Base-by-base conservation (phyloP, 1,140 invertebrate genomes). In the Sarcophaga bullata region DNA sequence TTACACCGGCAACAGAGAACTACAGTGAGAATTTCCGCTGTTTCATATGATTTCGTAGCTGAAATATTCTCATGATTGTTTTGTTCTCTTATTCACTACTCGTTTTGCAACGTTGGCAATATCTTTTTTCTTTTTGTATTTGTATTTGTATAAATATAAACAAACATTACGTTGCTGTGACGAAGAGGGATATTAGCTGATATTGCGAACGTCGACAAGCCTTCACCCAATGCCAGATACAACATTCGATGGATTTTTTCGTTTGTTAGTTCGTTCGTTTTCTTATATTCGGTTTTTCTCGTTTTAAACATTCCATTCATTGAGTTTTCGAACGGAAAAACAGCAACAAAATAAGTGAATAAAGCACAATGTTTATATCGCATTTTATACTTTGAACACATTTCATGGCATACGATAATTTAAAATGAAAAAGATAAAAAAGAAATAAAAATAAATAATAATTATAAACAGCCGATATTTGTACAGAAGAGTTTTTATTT, bases 121-220 rank as follows among this genome's bases (percentile, higher is more conserved):
- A 68, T 68, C 62, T 68, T 68, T 68, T 19, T 58, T 37, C 25
- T 37, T 37, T 37, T 37, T 37, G 4, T 37, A 37, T 37, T 37
- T 37, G 25, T 37, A 37, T 37, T 37, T 37, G 54, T n/a, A 13
- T 9, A 68, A 68, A 17, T 19, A 68, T 68, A 68, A 68, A 68
- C 17, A 68, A 25, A 68, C 15, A 68, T 68, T 19, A 10, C 19
- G 17, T 8, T 25, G 19, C 15, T 13, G 54, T 7, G 54, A 7
- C n/a, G n/a, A 68, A 68, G 8, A 19, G 62, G 9, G 8, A 37
- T 37, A 37, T 37, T 37, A 37, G 25, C 25, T 68, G 62, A 58
- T 58, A 58, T 58, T 58, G 54, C n/a, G 54, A 58, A 58, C n/a
- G n/a, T n/a, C 62, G 62, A n/a, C 62, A 68, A 68, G 62, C 62